Base-by-base conservation (phyloP, 2,797 vertebrate genomes). In the Rhabdophis nuchalis region DNA sequence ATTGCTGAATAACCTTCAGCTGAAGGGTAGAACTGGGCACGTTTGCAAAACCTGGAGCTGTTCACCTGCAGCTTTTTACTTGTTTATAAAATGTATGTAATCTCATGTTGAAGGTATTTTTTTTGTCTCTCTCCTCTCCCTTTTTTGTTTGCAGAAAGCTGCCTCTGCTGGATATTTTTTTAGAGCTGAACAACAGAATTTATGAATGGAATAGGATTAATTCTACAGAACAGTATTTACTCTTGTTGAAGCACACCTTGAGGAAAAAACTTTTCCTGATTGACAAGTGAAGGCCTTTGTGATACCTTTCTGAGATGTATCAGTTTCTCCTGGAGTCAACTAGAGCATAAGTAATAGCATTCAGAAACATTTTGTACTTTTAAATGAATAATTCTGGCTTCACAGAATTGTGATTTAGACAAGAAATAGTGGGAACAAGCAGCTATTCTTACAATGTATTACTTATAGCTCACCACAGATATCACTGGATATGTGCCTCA, bases 211-310 rank as follows among this genome's bases (percentile, higher is more conserved):
- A 98, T 96, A 92, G 13, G 50, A 96, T 57, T 85, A 96, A 97
- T 93, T 94, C 97, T 36, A 92, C 88, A 72, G 96, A 96, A 85
- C 95, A 61, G 0, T 98, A 98, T 88, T 93, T 96, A 27, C 93
- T 99, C 56, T 96, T 97, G 36, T 96, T 99, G 16, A 98, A 97
- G 93, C 98, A 99, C 89, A 99, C 99, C 0, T 95, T 99, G 41
- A 97, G 98, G 64, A 99, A 98, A 95, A 97, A 97, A 16, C 96
- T 99, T 52, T 98, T 97, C 93, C 92, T 99, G 52, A 92, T 96
- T 10, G 96, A 96, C n/a, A 58, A 3, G 20, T 77, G 93, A 27
- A 77, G 54, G 88, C 5, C 87, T 87, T 91, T 5, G n/a, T n/a
- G 3, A 46, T 41, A 58, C 9, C 4, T 87, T 8, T 58, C 58